phyloP scores from a whole-genome alignment of 2,888 invertebrate genomes.

The Melanophora roralis region DNA sequence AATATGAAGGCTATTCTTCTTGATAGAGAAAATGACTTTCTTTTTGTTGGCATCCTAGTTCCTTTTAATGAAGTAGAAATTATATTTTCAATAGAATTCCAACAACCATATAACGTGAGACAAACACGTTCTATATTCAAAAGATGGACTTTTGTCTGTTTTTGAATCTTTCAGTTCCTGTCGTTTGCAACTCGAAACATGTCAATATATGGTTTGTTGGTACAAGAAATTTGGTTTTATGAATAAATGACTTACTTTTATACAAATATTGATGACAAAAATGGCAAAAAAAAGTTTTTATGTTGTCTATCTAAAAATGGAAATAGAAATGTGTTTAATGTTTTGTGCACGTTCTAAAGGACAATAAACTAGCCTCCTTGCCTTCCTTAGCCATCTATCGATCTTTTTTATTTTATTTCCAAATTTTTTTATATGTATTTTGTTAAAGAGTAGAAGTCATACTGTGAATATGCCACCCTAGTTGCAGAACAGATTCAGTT shows the following conservation, averaged over 20 bases:
- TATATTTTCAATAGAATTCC: conserved; percentile 11
- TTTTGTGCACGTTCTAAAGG: background rate
- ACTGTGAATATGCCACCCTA: conserved; percentile 56
- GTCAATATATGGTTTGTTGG: conserved; percentile 39
- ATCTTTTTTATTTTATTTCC: conserved; percentile 20
- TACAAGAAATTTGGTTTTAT: conserved; percentile 1
- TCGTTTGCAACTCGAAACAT: conserved; percentile 40
- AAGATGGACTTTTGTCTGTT: background rate
- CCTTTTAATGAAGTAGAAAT: conserved; percentile 36
- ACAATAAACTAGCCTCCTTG: background rate
- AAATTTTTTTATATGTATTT: background rate
- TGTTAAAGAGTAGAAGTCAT: conserved; percentile 30
- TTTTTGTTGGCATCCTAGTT: background rate
- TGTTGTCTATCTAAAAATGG: conserved; percentile 9
- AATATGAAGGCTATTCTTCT: background rate
- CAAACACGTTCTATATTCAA: conserved; percentile 41
- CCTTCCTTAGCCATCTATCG: background rate
- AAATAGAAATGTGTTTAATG: conserved; percentile 14
- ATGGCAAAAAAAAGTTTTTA: conserved; percentile 13
- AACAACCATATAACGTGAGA: conserved; percentile 10
- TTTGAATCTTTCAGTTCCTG: conserved; percentile 29
- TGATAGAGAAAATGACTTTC: background rate
- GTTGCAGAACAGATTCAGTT: conserved; percentile 59
- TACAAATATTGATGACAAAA: background rate
- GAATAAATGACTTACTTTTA: background rate